Conservation (phyloP, 2,888 invertebrate species). For the Lagria hirta region DNA sequence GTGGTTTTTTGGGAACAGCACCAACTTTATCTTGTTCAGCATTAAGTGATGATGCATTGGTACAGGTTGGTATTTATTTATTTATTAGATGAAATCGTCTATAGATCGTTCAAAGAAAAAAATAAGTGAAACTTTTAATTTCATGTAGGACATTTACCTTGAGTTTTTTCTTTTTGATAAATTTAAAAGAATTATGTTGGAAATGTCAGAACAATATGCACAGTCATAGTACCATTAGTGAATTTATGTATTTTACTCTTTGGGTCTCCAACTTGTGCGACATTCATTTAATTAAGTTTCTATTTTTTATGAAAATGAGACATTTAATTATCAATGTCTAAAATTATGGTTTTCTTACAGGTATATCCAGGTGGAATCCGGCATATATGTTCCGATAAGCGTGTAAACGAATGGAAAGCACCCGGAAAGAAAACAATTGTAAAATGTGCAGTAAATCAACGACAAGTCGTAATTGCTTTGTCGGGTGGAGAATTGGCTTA, state of each 20-base stretch:
- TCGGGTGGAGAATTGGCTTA: constrained; percentile 98
- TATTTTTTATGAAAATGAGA: constrained; percentile 6
- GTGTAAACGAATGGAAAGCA: constrained; percentile 99
- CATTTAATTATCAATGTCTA: not conserved
- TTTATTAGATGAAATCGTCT: too few species aligned
- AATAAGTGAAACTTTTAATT: constrained; percentile 13
- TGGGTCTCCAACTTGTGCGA: constrained; percentile 36
- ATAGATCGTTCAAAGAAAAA: not conserved
- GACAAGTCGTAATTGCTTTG: constrained; percentile 97
- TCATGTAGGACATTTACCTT: constrained; percentile 15
- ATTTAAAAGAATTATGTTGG: constrained; percentile 16
- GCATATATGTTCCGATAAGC: constrained; percentile 95
- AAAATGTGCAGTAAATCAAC: constrained; percentile 96
- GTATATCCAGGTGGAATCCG: constrained; percentile 98
- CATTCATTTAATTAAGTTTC: constrained; percentile 21
- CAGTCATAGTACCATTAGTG: constrained; percentile 37
- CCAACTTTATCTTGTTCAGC: constrained; percentile 98
- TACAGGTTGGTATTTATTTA: constrained; percentile 68
- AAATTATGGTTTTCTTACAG: constrained; percentile 49
- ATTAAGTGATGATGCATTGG: constrained; percentile 94
- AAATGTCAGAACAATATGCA: constrained; percentile 32
- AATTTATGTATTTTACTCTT: constrained; percentile 14
- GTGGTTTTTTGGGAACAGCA: constrained; percentile 97
- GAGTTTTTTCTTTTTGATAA: constrained; percentile 12
- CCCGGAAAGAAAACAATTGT: constrained; percentile 97